phyloP scores from a whole-genome alignment of 2,797 vertebrate species.

The Liasis olivaceus region DNA sequence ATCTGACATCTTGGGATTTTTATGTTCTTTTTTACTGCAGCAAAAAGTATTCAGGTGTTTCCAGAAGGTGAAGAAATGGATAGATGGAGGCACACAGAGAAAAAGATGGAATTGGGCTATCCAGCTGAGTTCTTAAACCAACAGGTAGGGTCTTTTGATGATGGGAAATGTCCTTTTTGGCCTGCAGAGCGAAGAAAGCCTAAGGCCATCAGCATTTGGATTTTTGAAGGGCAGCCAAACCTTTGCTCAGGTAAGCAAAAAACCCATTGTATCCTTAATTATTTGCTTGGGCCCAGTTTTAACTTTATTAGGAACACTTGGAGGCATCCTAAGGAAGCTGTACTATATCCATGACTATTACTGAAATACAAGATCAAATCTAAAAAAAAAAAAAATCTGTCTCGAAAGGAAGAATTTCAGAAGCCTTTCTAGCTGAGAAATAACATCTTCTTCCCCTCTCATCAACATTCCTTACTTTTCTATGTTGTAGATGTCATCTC shows the following conservation, averaged over 20 bases:
- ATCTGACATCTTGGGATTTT: not conserved
- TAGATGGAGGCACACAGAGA: not conserved
- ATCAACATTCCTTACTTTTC: not conserved
- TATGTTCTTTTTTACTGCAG: not conserved
- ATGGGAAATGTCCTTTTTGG: not conserved
- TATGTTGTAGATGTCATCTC: not conserved
- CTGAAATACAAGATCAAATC: not conserved
- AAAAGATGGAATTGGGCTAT: not conserved
- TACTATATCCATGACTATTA: too few species aligned
- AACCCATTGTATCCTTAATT: not conserved
- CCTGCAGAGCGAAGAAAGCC: not conserved
- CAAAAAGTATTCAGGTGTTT: not conserved
- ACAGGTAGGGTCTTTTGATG: not conserved
- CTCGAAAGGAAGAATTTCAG: not conserved
- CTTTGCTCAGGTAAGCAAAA: not conserved
- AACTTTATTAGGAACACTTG: not conserved
- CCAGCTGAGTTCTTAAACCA: not conserved
- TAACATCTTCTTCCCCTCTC: not conserved
- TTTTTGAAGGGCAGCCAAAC: slow-evolving; percentile 23
- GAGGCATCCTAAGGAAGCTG: not conserved
- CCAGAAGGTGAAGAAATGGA: not conserved
- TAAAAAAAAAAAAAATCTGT: not conserved
- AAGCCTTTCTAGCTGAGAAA: not conserved
- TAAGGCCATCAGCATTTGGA: not conserved
- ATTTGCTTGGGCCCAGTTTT: not conserved